Percentiles rank a stretch among this genome's conserved stretches.
phyloP scores from a whole-genome alignment of 1,140 invertebrate species.

The Polypedilum pembai region DNA sequence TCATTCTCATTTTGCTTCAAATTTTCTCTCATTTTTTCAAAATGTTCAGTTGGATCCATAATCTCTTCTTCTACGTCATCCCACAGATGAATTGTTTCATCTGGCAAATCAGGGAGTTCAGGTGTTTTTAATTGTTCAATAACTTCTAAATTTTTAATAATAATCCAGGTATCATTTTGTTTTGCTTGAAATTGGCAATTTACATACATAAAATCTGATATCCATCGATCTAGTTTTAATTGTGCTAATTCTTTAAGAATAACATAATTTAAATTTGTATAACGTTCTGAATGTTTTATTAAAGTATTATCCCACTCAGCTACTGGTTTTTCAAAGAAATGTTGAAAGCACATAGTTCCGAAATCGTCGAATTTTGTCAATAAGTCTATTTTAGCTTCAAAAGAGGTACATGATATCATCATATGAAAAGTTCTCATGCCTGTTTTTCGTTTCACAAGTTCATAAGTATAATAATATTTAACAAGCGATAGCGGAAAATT shows the following conservation, averaged over 20 bases:
- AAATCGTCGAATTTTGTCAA: background rate
- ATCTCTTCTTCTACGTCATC: background rate
- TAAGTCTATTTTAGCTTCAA: background rate
- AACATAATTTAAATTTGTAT: conserved; percentile 24
- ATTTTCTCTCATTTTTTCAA: background rate
- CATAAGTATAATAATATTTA: conserved; percentile 8
- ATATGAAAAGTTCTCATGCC: background rate
- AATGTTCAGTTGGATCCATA: background rate
- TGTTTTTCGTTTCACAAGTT: background rate
- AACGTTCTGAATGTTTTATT: background rate
- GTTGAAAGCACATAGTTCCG: background rate
- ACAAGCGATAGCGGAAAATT: background rate
- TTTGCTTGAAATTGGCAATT: conserved; percentile 3
- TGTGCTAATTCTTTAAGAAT: background rate
- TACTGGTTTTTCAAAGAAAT: conserved; percentile 8
- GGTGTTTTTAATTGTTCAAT: background rate
- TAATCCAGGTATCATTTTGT: background rate
- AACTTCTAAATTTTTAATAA: background rate
- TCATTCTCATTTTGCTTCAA: background rate
- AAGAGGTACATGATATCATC: background rate
- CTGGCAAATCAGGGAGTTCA: background rate
- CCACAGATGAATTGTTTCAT: background rate
- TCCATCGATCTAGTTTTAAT: background rate
- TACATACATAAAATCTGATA: background rate
- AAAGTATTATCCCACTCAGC: background rate